A percentile compares a stretch with the other conserved stretches of the same genome.
These are phyloP conservation scores for Hoplodrina blanda DNA, from an alignment of 2,888 invertebrate species.

Conservation along the genomic window DNA sequence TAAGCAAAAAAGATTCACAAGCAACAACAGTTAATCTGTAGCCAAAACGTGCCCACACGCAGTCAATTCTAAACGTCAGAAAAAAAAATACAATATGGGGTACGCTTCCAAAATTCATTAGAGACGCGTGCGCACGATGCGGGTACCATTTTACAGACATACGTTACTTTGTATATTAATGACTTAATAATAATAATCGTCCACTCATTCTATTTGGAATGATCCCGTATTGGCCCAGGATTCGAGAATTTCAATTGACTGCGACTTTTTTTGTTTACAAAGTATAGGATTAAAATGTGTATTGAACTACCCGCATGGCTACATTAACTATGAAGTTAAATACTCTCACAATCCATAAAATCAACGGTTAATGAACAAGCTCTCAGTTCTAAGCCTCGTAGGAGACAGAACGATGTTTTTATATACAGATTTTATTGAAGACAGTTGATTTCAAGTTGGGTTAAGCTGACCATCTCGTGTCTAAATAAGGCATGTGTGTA, in stretches of 20 bases:
- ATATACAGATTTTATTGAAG: conserved; percentile 24
- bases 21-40: conserved; percentile 37
- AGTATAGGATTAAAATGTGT: conserved; percentile 60
- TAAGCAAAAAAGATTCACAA: conserved; percentile 16
- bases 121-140: conserved; percentile 76
- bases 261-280: conserved; percentile 62
- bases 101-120: conserved; percentile 71
- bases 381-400: conserved; percentile 24
- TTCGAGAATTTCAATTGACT: conserved; percentile 58
- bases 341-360: conserved; percentile 47
- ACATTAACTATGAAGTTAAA: conserved; percentile 53
- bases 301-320: conserved; percentile 61
- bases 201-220: conserved; percentile 72
- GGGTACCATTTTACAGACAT: conserved; percentile 72
- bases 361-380: conserved; percentile 38
- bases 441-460: conserved; percentile 14
- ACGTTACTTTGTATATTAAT: conserved; percentile 74
- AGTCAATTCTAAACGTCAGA: conserved; percentile 65
- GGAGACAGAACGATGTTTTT: neutral
- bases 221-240: conserved; percentile 71
- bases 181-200: conserved; percentile 85
- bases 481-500: conserved; percentile 4
- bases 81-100: conserved; percentile 69
- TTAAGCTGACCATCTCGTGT: conserved; percentile 26
- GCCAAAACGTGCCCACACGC: conserved; percentile 72